These are phyloP conservation scores for Penaeus monodon DNA, from an alignment of 2,888 invertebrate genomes.

Conservation along the genomic window DNA sequence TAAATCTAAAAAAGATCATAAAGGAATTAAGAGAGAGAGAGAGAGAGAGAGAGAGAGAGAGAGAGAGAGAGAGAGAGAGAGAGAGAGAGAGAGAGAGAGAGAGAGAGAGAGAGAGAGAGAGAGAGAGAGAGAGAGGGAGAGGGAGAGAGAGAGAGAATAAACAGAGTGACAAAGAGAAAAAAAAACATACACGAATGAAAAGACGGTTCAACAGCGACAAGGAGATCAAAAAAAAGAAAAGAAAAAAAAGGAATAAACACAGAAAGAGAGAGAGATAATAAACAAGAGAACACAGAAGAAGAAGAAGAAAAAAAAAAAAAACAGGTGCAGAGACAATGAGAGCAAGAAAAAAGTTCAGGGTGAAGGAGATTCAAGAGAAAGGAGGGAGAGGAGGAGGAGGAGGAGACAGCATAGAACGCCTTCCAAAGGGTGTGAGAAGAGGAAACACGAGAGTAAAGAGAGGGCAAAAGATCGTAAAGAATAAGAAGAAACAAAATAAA, in stretches of 20 bases:
- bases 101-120: too few species aligned
- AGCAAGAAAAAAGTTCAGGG: not conserved
- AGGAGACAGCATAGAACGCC: not conserved
- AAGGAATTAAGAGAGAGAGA: too few species aligned
- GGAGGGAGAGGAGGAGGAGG: not conserved
- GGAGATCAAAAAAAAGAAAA: not conserved
- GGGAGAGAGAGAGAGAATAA: not conserved
- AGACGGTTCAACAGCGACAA: too few species aligned
- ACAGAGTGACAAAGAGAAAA: not conserved
- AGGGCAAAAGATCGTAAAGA: too few species aligned
- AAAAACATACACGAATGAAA: not conserved
- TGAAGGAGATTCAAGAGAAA: too few species aligned
- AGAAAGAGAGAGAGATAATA: not conserved
- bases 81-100: too few species aligned
- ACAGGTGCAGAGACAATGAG: not conserved
- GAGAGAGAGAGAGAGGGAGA: not conserved
- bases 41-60: too few species aligned
- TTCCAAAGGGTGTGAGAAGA: not conserved
- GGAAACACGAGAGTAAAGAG: conserved; percentile 5
- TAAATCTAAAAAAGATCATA: too few species aligned
- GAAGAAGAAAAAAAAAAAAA: not conserved
- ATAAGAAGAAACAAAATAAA: too few species aligned
- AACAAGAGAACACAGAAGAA: not conserved
- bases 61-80: too few species aligned
- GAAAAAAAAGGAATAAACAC: not conserved